Evolutionary conservation across 2,888 invertebrate species (phyloP).

Genomic region (Polietes domitor): DNA sequence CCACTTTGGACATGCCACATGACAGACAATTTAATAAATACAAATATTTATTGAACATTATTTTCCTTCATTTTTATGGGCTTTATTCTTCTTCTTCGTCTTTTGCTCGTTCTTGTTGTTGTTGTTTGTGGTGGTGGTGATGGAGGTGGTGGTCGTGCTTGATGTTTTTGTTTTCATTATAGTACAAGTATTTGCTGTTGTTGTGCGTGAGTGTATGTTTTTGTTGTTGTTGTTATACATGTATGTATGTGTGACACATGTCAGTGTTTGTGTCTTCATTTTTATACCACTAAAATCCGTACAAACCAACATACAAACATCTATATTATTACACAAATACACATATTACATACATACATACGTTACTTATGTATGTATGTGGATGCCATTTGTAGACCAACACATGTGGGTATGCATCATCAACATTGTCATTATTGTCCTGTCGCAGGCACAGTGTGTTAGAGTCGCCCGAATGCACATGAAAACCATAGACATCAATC

Average conservation of each 20-base stretch:
- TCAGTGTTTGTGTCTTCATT: conserved; percentile 11
- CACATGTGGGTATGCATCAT: not conserved
- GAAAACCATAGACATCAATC: not conserved
- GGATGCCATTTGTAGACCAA: too few relatives aligned
- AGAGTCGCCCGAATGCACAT: not conserved
- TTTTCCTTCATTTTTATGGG: conserved; percentile 10
- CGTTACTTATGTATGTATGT: not conserved
- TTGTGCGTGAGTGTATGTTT: conserved; percentile 25
- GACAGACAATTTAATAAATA: conserved; percentile 37
- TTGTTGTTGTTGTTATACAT: conserved; percentile 6
- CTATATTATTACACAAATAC: not conserved
- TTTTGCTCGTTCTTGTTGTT: too few relatives aligned
- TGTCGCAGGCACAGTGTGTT: not conserved
- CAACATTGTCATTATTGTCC: not conserved
- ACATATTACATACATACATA: not conserved
- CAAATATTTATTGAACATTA: conserved; percentile 40
- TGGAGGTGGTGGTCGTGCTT: too few relatives aligned
- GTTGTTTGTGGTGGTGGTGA: not conserved
- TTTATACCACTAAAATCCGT: too few relatives aligned
- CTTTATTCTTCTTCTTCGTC: not conserved
- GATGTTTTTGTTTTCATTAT: conserved; percentile 8
- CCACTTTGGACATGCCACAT: not conserved
- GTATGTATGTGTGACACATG: conserved; percentile 14
- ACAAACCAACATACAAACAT: not conserved
- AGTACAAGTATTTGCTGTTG: conserved; percentile 1